These are phyloP conservation scores for Bombus affinis DNA, from an alignment of 1,140 invertebrate genomes.

Conservation along the genomic window DNA sequence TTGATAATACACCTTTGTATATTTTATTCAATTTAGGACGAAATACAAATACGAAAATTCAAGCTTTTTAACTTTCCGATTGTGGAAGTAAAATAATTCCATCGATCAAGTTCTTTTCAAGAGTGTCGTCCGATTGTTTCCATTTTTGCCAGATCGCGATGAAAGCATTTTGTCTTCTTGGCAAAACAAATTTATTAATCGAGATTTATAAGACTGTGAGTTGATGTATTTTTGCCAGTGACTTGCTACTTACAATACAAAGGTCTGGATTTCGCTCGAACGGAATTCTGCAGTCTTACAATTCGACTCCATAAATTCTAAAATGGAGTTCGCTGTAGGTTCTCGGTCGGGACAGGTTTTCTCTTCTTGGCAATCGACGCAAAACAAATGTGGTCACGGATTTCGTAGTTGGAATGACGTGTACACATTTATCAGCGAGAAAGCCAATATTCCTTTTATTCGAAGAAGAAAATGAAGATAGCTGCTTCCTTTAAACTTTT, in stretches of 20 bases:
- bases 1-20: no score
- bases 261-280: background rate
- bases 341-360: background rate
- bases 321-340: background rate
- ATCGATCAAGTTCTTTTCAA: background rate
- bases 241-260: background rate
- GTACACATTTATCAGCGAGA: background rate
- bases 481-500: background rate
- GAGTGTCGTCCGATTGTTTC: background rate
- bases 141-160: background rate
- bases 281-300: background rate
- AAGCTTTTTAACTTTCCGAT: no score
- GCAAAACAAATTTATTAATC: background rate
- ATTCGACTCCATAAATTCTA: constrained; percentile 1
- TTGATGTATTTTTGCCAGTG: background rate
- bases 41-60: no score
- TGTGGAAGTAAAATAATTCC: background rate
- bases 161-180: background rate
- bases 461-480: background rate
- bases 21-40: no score
- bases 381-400: background rate
- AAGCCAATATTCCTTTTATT: background rate
- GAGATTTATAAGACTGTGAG: background rate
- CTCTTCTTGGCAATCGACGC: constrained; percentile 8
- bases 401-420: background rate